A percentile compares a stretch with the other conserved stretches of the same genome.
Evolutionary conservation across 1,140 invertebrate genomes (phyloP).

Genomic region (Drosophila sturtevanti): DNA sequence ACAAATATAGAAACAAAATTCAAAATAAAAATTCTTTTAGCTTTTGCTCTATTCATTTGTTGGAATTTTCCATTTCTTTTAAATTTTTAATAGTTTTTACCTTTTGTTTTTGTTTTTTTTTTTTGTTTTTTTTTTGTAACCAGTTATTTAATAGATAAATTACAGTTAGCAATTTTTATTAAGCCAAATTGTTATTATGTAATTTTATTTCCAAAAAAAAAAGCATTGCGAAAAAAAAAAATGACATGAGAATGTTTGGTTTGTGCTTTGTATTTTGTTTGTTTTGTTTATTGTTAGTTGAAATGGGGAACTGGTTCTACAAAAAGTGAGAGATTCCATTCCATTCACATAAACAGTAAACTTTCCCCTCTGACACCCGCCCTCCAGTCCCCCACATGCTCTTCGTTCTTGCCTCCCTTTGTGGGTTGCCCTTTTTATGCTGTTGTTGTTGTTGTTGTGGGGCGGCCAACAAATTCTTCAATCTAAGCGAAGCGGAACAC

Average conservation of each 20-base stretch:
- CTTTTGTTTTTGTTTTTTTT: background rate
- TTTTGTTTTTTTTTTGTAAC: background rate
- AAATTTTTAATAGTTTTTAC: too few species aligned
- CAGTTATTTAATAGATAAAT: background rate
- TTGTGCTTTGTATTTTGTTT: too few species aligned
- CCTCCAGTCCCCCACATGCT: too few species aligned
- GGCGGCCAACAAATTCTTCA: slow-evolving; percentile 12
- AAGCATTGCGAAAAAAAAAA: background rate
- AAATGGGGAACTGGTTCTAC: background rate
- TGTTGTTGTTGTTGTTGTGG: too few species aligned
- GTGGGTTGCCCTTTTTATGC: background rate
- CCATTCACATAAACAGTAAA: background rate
- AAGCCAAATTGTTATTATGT: background rate
- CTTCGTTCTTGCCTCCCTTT: background rate
- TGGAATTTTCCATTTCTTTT: too few species aligned
- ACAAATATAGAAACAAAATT: too few species aligned
- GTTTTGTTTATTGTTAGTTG: background rate
- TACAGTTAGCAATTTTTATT: too few species aligned
- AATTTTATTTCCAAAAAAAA: background rate
- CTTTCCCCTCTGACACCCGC: too few species aligned
- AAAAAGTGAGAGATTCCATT: background rate
- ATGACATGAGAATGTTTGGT: background rate
- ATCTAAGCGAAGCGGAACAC: slow-evolving; percentile 59
- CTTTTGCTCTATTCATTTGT: too few species aligned
- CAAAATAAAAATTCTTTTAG: too few species aligned